A percentile compares a stretch with the other conserved stretches of the same genome.
Evolutionary conservation across 1,140 invertebrate genomes (phyloP).

Genomic region (Trichomalopsis sarcophagae): DNA sequence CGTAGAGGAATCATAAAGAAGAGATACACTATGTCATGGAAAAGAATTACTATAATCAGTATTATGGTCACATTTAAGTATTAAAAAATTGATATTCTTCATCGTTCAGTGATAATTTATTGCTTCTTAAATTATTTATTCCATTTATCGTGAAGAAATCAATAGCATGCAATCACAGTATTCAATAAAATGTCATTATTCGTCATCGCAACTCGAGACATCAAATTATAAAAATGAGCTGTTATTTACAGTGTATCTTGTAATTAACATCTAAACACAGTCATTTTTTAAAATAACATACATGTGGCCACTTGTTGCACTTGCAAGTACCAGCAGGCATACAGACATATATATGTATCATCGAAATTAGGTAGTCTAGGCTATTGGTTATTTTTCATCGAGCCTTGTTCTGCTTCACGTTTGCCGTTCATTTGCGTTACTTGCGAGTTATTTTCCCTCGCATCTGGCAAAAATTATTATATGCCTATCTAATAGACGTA

Average conservation of each 20-base stretch:
- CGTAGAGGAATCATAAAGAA: conserved; percentile 3
- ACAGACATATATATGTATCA: conserved; percentile 44
- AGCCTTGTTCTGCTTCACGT: conserved; percentile 33
- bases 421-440: conserved; percentile 54
- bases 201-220: background rate
- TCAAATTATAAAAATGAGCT: conserved; percentile 12
- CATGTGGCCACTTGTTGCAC: conserved; percentile 13
- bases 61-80: background rate
- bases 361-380: conserved; percentile 64
- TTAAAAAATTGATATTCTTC: conserved; percentile 22
- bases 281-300: conserved; percentile 35
- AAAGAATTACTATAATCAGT: conserved; percentile 4
- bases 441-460: conserved; percentile 33
- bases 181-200: background rate
- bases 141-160: background rate
- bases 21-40: background rate
- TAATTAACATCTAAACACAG: conserved; percentile 8
- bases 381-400: conserved; percentile 67
- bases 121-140: conserved; percentile 33
- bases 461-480: conserved; percentile 51
- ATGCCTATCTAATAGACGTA: conserved; percentile 62
- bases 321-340: conserved; percentile 20
- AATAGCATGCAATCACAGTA: conserved; percentile 14
- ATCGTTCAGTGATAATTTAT: conserved; percentile 16
- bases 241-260: conserved; percentile 22